These are phyloP conservation scores for Urocolius indicus DNA, from an alignment of 2,113 vertebrate species.

Conservation along the genomic window DNA sequence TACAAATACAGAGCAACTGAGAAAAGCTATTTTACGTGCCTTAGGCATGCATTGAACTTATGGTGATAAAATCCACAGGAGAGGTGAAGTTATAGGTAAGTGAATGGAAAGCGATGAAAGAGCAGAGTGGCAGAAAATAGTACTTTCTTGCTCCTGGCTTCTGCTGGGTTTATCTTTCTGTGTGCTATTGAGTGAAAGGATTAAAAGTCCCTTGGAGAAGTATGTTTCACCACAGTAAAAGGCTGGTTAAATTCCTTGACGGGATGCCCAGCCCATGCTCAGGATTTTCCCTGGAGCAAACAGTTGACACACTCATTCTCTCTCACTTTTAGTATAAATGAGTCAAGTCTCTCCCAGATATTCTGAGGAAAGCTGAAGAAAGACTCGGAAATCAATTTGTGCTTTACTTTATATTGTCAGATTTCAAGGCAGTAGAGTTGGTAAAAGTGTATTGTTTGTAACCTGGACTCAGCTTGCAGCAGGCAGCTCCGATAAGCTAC, in stretches of 20 bases:
- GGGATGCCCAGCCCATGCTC: not conserved
- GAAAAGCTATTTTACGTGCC: not conserved
- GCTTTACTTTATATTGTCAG: not conserved
- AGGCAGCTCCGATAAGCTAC: constrained; percentile 34
- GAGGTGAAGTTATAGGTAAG: not conserved
- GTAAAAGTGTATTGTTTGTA: constrained; percentile 20
- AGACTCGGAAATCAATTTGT: not conserved
- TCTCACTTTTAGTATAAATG: not conserved
- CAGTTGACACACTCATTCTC: not conserved
- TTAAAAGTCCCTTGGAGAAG: not conserved
- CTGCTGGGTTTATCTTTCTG: not conserved
- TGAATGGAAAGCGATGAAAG: not conserved
- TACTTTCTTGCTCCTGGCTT: not conserved
- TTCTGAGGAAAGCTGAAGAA: not conserved
- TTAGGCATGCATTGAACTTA: not conserved
- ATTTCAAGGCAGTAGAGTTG: not conserved
- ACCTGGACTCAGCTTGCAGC: not conserved
- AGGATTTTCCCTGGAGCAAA: constrained; percentile 2
- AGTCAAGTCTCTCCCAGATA: not conserved
- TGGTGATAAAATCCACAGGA: accelerated
- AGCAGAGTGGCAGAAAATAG: not conserved
- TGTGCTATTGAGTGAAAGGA: not conserved
- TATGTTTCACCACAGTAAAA: not conserved
- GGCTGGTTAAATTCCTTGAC: not conserved
- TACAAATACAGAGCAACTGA: not conserved